A percentile compares a stretch with the other conserved stretches of the same genome.
Conservation (phyloP, 37 sponge, comb jelly and placozoan genomes). For the Axinella damicornis region DNA sequence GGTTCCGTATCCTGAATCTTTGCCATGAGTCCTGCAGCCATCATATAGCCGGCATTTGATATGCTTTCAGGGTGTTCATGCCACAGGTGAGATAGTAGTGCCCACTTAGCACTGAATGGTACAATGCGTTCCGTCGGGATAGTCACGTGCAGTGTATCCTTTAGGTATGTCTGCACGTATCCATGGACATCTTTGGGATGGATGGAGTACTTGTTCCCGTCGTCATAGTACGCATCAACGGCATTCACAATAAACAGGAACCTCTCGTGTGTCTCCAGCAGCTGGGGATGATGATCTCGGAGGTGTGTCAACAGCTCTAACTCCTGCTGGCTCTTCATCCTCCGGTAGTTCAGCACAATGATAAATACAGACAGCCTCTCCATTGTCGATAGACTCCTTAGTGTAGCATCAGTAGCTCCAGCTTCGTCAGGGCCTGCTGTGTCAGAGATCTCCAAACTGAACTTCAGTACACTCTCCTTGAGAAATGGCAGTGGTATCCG, state of each 20-base stretch:
- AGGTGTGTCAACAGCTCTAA: not conserved
- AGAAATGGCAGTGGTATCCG: too few species aligned
- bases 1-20: too few species aligned
- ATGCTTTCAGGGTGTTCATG: not conserved
- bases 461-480: too few species aligned
- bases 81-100: not conserved
- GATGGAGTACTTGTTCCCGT: not conserved
- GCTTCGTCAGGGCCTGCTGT: constrained; percentile 8
- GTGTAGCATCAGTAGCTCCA: not conserved
- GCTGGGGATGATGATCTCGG: not conserved
- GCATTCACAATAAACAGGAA: constrained; percentile 6
- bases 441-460: not conserved
- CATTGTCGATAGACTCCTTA: not conserved
- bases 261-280: not conserved
- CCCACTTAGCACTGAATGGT: constrained; percentile 17
- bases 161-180: not conserved
- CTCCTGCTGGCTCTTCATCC: constrained; percentile 1
- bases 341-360: constrained; percentile 11
- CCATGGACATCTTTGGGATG: not conserved
- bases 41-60: too few species aligned
- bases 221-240: not conserved
- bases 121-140: not conserved
- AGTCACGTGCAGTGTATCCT: not conserved
- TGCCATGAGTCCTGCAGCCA: too few species aligned
- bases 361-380: not conserved